phyloP scores from a whole-genome alignment of 2,797 vertebrate species.

The Florisuga fusca region DNA sequence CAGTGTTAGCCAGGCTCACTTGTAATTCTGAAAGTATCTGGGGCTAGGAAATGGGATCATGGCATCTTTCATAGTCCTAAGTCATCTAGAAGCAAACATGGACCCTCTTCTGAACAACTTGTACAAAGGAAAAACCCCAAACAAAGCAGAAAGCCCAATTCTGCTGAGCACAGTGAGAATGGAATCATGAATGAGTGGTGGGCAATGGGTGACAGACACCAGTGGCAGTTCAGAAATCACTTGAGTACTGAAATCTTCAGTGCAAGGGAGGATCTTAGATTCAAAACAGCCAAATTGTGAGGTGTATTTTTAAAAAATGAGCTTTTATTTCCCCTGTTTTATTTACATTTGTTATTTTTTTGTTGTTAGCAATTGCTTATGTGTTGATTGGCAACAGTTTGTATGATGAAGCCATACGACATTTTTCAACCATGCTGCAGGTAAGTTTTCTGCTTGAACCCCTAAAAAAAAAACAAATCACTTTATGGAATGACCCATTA shows the following conservation, averaged over 20 bases:
- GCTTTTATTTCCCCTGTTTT: neutral
- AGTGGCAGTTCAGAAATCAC: neutral
- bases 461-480: neutral
- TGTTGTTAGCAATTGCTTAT: slow-evolving; percentile 90
- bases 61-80: neutral
- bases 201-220: neutral
- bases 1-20: neutral
- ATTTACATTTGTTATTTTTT: slow-evolving; percentile 9
- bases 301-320: neutral
- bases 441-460: slow-evolving; percentile 73
- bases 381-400: slow-evolving; percentile 94
- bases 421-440: slow-evolving; percentile 96
- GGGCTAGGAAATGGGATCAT: neutral
- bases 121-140: neutral
- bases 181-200: neutral
- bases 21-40: neutral
- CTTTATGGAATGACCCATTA: neutral
- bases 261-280: neutral
- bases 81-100: neutral
- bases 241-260: neutral
- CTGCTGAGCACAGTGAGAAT: neutral
- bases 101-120: neutral
- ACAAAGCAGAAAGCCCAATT: neutral
- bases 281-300: neutral
- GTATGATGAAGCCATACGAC: slow-evolving; percentile 95